These are phyloP conservation scores for Orchesella flavescens DNA, from an alignment of 2,888 invertebrate species.

Conservation along the genomic window DNA sequence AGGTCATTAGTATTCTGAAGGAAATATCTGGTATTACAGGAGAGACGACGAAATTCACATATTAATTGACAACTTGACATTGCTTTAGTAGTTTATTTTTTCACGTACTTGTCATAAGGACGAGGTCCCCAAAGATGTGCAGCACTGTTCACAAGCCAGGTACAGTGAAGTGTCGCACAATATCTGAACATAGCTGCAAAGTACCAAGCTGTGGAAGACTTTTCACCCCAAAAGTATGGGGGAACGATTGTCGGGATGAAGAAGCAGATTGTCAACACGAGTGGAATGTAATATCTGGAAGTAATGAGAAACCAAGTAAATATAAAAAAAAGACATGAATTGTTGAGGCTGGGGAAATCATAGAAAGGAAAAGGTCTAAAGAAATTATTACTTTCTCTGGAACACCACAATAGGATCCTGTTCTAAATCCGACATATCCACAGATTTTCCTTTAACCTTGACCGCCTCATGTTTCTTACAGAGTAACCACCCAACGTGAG, in stretches of 20 bases:
- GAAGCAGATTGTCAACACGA: constrained; percentile 69
- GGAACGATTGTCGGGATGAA: constrained; percentile 82
- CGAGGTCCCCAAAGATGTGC: constrained; percentile 90
- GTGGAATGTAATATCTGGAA: constrained; percentile 68
- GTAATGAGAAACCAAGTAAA: neutral
- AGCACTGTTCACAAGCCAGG: constrained; percentile 95
- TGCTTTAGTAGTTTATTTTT: neutral
- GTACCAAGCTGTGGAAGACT: constrained; percentile 85
- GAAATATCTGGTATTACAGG: too few species aligned
- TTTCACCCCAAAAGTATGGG: constrained; percentile 88
- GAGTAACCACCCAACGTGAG: constrained; percentile 95
- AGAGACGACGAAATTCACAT: too few species aligned
- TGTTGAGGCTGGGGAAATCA: neutral
- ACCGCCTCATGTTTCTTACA: constrained; percentile 91
- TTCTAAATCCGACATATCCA: constrained; percentile 91
- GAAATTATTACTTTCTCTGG: constrained; percentile 83
- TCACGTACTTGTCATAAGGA: constrained; percentile 80
- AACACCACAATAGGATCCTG: constrained; percentile 88
- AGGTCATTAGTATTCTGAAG: too few species aligned
- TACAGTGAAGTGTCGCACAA: constrained; percentile 88
- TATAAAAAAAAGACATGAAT: constrained; percentile 6
- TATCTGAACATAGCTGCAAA: constrained; percentile 87
- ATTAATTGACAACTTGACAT: too few species aligned
- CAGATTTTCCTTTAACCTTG: constrained; percentile 83
- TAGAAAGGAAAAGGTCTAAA: too few species aligned